phyloP scores from a whole-genome alignment of 2,113 vertebrate genomes.

The Lepidothrix coronata region DNA sequence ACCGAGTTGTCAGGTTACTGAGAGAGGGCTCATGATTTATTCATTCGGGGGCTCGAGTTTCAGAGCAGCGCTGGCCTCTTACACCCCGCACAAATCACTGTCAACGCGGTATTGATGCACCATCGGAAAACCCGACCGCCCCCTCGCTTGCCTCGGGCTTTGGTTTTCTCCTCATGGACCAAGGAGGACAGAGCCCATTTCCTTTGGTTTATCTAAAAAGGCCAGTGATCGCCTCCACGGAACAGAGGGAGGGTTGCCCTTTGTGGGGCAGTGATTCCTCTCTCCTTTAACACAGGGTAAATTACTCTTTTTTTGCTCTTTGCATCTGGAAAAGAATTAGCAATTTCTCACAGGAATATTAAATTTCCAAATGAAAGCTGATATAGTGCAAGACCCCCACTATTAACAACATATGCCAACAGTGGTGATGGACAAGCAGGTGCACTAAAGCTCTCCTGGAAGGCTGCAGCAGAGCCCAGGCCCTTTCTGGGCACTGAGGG shows the following conservation, averaged over 20 bases:
- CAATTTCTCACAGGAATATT: not conserved
- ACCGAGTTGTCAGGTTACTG: not conserved
- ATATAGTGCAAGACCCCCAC: not conserved
- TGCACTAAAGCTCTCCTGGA: not conserved
- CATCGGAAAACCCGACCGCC: not conserved
- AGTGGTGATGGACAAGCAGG: not conserved
- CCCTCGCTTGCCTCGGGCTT: not conserved
- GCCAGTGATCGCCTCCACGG: accelerated
- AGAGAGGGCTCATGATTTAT: constrained; percentile 84
- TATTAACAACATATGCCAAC: not conserved
- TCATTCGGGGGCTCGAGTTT: constrained; percentile 84
- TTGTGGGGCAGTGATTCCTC: not conserved
- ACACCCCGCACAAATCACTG: constrained; percentile 19
- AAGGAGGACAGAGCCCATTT: not conserved
- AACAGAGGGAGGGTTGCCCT: not conserved
- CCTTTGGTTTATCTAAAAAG: not conserved
- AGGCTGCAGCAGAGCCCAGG: not conserved
- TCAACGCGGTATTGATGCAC: not conserved
- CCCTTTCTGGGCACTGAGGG: not conserved
- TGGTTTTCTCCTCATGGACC: not conserved
- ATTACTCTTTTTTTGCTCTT: not conserved
- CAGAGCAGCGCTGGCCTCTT: constrained; percentile 50
- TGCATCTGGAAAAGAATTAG: not conserved
- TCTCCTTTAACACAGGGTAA: not conserved
- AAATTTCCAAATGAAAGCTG: not conserved